A percentile compares a stretch with the other conserved stretches of the same genome.
These are phyloP conservation scores for Plebejus anna DNA, from an alignment of 2,888 invertebrate species.

Conservation along the genomic window DNA sequence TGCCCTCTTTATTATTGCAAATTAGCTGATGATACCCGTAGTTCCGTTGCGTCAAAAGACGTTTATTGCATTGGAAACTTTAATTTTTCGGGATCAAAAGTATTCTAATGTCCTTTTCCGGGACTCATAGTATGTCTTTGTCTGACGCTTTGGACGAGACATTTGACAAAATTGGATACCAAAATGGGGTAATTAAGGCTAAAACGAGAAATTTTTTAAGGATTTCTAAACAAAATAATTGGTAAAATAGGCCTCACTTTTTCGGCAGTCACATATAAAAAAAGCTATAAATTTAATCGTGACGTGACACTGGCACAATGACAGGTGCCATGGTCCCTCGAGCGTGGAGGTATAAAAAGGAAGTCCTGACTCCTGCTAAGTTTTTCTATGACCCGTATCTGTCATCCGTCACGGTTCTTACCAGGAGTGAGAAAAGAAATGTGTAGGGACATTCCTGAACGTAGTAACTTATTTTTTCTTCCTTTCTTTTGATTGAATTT, in stretches of 20 bases:
- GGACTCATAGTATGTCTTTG: no score
- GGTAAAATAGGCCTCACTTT: neutral
- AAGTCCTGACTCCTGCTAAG: neutral
- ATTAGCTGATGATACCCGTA: no score
- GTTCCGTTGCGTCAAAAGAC: no score
- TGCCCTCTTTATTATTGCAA: neutral
- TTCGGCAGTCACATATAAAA: neutral
- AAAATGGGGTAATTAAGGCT: neutral
- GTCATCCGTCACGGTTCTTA: conserved; percentile 12
- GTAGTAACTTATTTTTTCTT: no score
- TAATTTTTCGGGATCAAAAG: no score
- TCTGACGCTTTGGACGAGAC: no score
- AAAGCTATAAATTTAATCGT: neutral
- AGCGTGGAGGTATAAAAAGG: neutral
- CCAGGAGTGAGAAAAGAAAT: neutral
- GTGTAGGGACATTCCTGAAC: neutral
- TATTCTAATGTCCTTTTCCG: no score
- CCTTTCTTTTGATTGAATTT: no score
- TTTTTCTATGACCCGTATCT: neutral
- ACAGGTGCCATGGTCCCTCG: neutral
- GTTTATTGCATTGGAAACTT: no score
- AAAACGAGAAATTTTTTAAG: no score
- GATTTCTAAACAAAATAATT: no score
- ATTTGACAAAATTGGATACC: neutral
- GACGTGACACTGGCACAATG: neutral